Evolutionary conservation across 2,888 invertebrate genomes (phyloP).

Genomic region (Norana najaformis): DNA sequence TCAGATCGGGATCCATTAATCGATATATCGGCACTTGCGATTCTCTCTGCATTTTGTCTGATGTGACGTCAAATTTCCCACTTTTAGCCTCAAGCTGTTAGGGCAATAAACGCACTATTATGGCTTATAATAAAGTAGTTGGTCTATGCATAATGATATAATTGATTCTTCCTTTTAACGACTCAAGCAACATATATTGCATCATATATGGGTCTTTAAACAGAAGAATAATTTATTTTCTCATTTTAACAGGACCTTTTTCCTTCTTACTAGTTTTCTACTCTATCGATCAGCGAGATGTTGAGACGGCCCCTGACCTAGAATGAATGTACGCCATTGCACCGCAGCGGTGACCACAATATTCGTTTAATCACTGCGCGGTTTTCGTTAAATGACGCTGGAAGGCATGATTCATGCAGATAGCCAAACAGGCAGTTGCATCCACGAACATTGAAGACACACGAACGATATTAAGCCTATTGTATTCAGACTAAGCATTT

Average conservation of each 20-base stretch:
- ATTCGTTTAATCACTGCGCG: not conserved
- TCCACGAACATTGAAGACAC: not conserved
- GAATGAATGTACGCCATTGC: not conserved
- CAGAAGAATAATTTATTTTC: not conserved
- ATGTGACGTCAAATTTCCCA: too few species aligned
- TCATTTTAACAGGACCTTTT: not conserved
- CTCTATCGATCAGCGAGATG: not conserved
- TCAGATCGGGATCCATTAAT: too few species aligned
- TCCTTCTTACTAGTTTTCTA: not conserved
- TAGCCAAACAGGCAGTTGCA: not conserved
- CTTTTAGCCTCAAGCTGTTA: too few species aligned
- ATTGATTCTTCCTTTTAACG: not conserved
- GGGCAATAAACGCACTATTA: too few species aligned
- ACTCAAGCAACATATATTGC: not conserved
- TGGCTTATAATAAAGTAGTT: too few species aligned
- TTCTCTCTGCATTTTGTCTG: too few species aligned
- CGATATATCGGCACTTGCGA: too few species aligned
- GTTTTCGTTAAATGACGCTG: not conserved
- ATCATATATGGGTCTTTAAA: too few species aligned
- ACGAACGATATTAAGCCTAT: not conserved
- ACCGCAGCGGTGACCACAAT: not conserved
- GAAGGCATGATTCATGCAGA: not conserved
- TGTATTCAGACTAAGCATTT: not conserved
- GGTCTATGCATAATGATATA: too few species aligned
- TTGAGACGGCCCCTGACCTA: constrained; percentile 5